Percentiles rank a stretch among this genome's conserved stretches.
Evolutionary conservation across 2,888 invertebrate species (phyloP).

Genomic region (Drosophila mayaguana): DNA sequence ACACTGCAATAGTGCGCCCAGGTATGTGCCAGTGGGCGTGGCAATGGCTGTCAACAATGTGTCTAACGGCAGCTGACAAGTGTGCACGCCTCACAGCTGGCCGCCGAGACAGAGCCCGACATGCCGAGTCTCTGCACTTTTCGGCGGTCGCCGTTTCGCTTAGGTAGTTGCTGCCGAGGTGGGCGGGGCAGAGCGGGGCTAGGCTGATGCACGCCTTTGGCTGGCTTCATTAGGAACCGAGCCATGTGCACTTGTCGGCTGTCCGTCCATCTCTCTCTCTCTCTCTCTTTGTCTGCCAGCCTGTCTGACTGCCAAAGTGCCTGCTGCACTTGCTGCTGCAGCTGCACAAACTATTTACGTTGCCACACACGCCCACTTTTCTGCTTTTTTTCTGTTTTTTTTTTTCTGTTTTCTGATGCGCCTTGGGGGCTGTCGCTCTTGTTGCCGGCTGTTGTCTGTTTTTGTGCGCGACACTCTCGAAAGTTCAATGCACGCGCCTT

Average conservation of each 20-base stretch:
- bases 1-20: constrained; percentile 21
- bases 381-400: background rate
- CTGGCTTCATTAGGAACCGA: constrained; percentile 71
- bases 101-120: constrained; percentile 33
- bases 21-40: constrained; percentile 54
- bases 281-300: constrained; percentile 30
- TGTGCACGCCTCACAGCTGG: constrained; percentile 74
- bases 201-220: constrained; percentile 49
- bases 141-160: constrained; percentile 57
- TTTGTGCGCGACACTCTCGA: constrained; percentile 35
- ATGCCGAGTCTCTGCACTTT: constrained; percentile 56
- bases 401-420: background rate
- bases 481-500: constrained; percentile 74
- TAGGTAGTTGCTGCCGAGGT: constrained; percentile 1
- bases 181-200: background rate
- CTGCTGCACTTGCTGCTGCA: constrained; percentile 43
- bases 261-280: constrained; percentile 23
- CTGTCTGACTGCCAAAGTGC: constrained; percentile 49
- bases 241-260: constrained; percentile 50
- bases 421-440: constrained; percentile 28
- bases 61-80: constrained; percentile 75
- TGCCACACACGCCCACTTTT: constrained; percentile 61
- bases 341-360: constrained; percentile 71
- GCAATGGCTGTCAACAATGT: constrained; percentile 68
- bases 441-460: constrained; percentile 21